Evolutionary conservation across 2,888 invertebrate genomes (phyloP).

Genomic region (Azorinus chamasolen): DNA sequence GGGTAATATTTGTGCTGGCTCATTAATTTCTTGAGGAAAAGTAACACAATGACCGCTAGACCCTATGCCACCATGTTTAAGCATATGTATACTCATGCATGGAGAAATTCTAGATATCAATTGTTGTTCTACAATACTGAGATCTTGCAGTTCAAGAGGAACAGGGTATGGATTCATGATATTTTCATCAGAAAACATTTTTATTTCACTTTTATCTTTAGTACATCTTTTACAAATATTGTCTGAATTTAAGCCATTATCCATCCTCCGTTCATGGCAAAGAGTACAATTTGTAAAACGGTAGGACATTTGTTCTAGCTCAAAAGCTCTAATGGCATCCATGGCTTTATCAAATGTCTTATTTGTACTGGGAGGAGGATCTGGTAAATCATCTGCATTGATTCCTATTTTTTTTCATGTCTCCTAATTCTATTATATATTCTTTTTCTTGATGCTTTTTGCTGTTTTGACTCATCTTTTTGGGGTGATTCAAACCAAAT

Average conservation of each 20-base stretch:
- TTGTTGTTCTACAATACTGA: too few relatives aligned
- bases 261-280: slow-evolving; percentile 37
- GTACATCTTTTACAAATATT: slow-evolving; percentile 27
- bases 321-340: slow-evolving; percentile 37
- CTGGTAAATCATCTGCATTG: too few relatives aligned
- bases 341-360: too few relatives aligned
- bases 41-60: slow-evolving; percentile 50
- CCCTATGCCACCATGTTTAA: too few relatives aligned
- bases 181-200: slow-evolving; percentile 58
- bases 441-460: too few relatives aligned
- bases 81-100: too few relatives aligned
- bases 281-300: slow-evolving; percentile 22
- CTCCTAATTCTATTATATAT: not conserved
- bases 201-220: slow-evolving; percentile 34
- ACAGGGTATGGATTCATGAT: slow-evolving; percentile 44
- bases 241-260: slow-evolving; percentile 27
- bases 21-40: slow-evolving; percentile 32
- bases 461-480: not conserved
- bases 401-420: not conserved
- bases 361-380: too few relatives aligned
- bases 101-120: too few relatives aligned
- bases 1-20: slow-evolving; percentile 27
- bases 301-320: slow-evolving; percentile 51
- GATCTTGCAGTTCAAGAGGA: slow-evolving; percentile 11
- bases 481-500: not conserved